Evolutionary conservation across 1,140 invertebrate genomes (phyloP).

Genomic region (Glomeris maerens): DNA sequence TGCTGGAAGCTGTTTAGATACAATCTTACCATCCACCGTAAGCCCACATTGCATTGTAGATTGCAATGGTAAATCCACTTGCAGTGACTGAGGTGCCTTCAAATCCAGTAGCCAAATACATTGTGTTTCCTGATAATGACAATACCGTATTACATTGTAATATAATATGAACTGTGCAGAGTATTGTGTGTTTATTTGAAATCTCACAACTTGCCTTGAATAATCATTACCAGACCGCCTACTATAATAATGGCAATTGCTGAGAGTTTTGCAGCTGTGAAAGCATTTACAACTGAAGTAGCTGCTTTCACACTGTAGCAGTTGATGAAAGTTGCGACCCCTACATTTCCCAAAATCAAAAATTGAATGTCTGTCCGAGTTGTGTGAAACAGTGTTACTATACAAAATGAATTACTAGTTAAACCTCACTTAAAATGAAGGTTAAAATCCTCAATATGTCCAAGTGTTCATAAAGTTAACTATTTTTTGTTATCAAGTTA

Average conservation of each 20-base stretch:
- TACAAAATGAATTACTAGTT: too few relatives aligned
- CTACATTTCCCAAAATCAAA: too few relatives aligned
- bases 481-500: too few relatives aligned
- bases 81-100: conserved; percentile 51
- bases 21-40: conserved; percentile 73
- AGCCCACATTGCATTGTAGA: conserved; percentile 87
- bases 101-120: conserved; percentile 60
- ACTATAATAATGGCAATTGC: conserved; percentile 63
- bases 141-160: too few relatives aligned
- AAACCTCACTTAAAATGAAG: too few relatives aligned
- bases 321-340: conserved; percentile 74
- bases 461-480: too few relatives aligned
- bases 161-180: background rate
- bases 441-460: too few relatives aligned
- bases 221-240: conserved; percentile 66
- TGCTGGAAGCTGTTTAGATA: too few relatives aligned
- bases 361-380: background rate
- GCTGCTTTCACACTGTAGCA: conserved; percentile 74
- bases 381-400: background rate
- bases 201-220: conserved; percentile 39
- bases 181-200: background rate
- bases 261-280: conserved; percentile 69
- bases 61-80: conserved; percentile 67
- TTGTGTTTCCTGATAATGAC: conserved; percentile 39
- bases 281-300: conserved; percentile 74